Base-by-base conservation (phyloP, 2,888 invertebrate genomes). In the Metellina segmentata region DNA sequence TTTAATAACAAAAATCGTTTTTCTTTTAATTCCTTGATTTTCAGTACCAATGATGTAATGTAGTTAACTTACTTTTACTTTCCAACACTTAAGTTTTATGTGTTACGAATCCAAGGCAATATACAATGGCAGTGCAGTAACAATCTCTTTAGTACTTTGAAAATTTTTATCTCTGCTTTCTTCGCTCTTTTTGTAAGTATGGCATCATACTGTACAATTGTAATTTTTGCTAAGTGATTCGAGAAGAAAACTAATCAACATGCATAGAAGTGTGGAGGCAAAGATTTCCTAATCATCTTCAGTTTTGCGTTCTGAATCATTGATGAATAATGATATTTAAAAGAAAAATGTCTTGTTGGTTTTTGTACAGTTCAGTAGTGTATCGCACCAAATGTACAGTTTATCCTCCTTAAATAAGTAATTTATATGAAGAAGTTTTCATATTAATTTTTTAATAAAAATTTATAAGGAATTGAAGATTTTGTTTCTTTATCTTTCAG, bases 401-500 rank as follows among this genome's bases (percentile, higher is more conserved):
- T 88, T 85, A 92, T 83, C 87, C 91, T 92, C 85, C 91, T 88
- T 87, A 92, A 81, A 90, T 74, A 85, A 92, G 88, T 92, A 69
- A 92, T 92, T 92, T 92, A 89, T 92, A 92, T 89, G 88, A 92
- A 92, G 87, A 92, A 92, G 91, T 92, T 92, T 92, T 92, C 91
- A 92, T 92, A 92, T 92, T 92, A 92, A 92, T 92, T 92, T 92
- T 92, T 70, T 92, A 92, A 92, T 92, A 92, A 92, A 91, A 88
- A 16, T 85, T 85, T 85, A 85, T 75, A 85, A 85, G 13, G 11
- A 61, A 11, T 34, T 13, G 52, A 11, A 69, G 34, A n/a, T n/a
- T n/a, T 79, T 13, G 11, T 77, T 51, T 77, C 52, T 34, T 34
- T 34, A 34, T 34, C 34, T 34, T 34, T 34, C 34, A 34, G 34